A percentile compares a stretch with the other conserved stretches of the same genome.
Conservation (phyloP, 2,888 invertebrate genomes). For the Schrankia costaestrigalis region DNA sequence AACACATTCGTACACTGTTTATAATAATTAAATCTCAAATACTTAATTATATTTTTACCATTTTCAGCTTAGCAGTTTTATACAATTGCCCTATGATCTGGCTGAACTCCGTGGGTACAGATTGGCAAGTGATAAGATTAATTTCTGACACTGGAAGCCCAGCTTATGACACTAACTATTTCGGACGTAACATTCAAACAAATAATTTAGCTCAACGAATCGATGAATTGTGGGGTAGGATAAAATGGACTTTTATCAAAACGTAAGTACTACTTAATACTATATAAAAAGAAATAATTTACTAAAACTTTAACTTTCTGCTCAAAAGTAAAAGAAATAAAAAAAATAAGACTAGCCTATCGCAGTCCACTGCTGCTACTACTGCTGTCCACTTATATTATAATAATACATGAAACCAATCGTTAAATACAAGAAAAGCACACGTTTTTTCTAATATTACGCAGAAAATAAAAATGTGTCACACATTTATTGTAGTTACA, state of each 20-base stretch:
- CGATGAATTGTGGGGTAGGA: constrained; percentile 33
- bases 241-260: constrained; percentile 27
- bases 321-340: background rate
- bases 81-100: constrained; percentile 48
- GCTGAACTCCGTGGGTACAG: constrained; percentile 45
- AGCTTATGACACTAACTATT: constrained; percentile 37
- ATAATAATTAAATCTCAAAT: constrained; percentile 39
- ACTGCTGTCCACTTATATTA: background rate
- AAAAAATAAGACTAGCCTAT: background rate
- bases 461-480: too few relatives aligned
- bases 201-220: constrained; percentile 34
- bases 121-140: constrained; percentile 37
- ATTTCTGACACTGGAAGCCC: constrained; percentile 45
- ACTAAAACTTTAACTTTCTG: background rate
- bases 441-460: too few relatives aligned
- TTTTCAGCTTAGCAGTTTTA: constrained; percentile 38
- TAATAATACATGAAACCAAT: background rate
- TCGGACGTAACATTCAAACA: constrained; percentile 30
- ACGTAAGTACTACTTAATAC: constrained; percentile 23
- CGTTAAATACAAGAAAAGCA: background rate
- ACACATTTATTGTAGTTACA: too few relatives aligned
- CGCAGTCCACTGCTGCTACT: background rate
- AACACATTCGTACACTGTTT: constrained; percentile 42
- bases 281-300: background rate
- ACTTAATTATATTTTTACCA: constrained; percentile 28